phyloP scores from a whole-genome alignment of 1,140 invertebrate species.

The Anastatus disparis region DNA sequence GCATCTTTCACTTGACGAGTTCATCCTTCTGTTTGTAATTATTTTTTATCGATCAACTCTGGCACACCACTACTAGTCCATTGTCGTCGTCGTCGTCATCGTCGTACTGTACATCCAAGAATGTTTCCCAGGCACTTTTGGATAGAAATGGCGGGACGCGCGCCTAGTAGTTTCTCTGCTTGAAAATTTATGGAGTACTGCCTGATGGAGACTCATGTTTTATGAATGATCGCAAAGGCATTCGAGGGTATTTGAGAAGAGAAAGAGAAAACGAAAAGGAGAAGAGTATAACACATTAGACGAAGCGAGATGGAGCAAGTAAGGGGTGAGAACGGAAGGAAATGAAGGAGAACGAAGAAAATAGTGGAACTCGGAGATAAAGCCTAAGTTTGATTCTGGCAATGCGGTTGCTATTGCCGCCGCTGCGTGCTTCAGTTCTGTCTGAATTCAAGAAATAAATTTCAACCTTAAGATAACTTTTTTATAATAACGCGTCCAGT shows the following conservation, averaged over 20 bases:
- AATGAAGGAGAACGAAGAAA: slow-evolving; percentile 35
- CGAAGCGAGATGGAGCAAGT: neutral
- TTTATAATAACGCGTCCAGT: neutral
- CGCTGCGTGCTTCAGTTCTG: neutral
- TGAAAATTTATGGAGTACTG: slow-evolving; percentile 59
- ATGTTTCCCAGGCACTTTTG: slow-evolving; percentile 44
- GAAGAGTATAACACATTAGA: neutral
- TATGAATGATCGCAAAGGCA: slow-evolving; percentile 55
- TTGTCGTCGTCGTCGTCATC: neutral
- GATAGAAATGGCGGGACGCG: slow-evolving; percentile 52
- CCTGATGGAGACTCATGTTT: slow-evolving; percentile 61
- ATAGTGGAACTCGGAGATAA: slow-evolving; percentile 36
- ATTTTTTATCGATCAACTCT: slow-evolving; percentile 55
- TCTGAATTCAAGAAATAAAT: slow-evolving; percentile 38
- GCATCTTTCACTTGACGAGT: neutral
- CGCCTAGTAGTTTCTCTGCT: slow-evolving; percentile 44
- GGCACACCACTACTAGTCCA: no score
- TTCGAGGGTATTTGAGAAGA: slow-evolving; percentile 19
- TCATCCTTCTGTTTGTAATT: slow-evolving; percentile 43
- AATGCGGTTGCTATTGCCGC: slow-evolving; percentile 11
- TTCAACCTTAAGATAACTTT: slow-evolving; percentile 31
- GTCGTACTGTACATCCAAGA: slow-evolving; percentile 25
- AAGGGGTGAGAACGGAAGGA: slow-evolving; percentile 17
- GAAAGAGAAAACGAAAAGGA: neutral
- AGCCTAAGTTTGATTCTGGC: slow-evolving; percentile 35